Evolutionary conservation across 2,113 vertebrate genomes (phyloP).

Genomic region (Furnarius figulus): DNA sequence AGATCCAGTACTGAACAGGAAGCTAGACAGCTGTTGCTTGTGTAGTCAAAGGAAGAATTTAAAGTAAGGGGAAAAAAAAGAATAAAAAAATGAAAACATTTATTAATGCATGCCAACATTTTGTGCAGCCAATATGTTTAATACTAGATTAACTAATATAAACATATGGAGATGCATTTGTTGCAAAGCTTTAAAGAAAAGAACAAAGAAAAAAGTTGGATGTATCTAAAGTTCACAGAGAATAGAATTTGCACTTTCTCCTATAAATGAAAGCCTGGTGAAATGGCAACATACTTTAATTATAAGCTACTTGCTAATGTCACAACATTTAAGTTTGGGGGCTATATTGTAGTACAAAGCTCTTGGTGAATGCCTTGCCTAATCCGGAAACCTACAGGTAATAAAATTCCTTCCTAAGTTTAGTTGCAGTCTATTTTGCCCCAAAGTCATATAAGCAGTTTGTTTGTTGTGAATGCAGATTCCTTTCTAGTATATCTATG

Average conservation of each 20-base stretch:
- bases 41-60: slow-evolving; percentile 84
- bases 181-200: slow-evolving; percentile 85
- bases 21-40: slow-evolving; percentile 88
- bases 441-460: not conserved
- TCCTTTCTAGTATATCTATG: not conserved
- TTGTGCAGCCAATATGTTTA: slow-evolving; percentile 85
- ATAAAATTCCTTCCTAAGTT: not conserved
- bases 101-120: slow-evolving; percentile 87
- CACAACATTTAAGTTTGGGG: slow-evolving; percentile 75
- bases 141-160: slow-evolving; percentile 87
- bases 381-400: slow-evolving; percentile 26
- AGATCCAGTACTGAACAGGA: slow-evolving; percentile 83
- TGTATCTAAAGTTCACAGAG: slow-evolving; percentile 79
- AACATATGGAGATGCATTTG: slow-evolving; percentile 87
- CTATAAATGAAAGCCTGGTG: slow-evolving; percentile 79
- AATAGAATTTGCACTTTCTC: slow-evolving; percentile 83
- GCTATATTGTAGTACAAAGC: slow-evolving; percentile 51
- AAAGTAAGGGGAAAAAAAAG: slow-evolving; percentile 74
- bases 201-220: slow-evolving; percentile 84
- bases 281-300: slow-evolving; percentile 82
- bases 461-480: not conserved
- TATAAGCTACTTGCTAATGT: slow-evolving; percentile 81
- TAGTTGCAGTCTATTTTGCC: not conserved
- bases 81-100: slow-evolving; percentile 85
- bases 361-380: not conserved